Evolutionary conservation across 2,797 vertebrate genomes (phyloP), one percentile per base, ranked within the genome.

Genomic region (Lacerta bilineata): DNA sequence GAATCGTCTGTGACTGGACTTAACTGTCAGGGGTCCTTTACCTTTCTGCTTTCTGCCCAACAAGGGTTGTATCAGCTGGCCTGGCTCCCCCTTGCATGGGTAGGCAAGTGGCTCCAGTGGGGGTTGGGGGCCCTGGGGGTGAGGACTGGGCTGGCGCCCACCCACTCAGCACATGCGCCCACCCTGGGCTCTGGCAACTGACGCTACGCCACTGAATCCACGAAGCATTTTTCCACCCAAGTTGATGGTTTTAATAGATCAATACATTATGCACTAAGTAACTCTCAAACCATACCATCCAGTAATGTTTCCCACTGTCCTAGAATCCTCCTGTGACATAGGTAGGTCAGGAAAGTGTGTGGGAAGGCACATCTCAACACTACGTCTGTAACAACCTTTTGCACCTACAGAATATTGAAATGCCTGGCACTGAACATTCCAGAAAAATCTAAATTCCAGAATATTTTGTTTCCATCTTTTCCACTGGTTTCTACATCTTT

Each of bases 401-500:
- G n/a, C 13, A 25, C 13, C 25, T 72, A 25, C n/a, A 33, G 25
- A 8, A 72, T n/a, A 50, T 55, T 55, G 23, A 18, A 72, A 55
- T 33, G 1, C 4, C 29, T 72, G 11, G 1, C 23, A 2, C 33
- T 75, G 55, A 43, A 64, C 25, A 29, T 55, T 69, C 8, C 55
- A 91, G 80, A 87, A 92, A 88, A 80, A 15, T 43, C 27, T 69
- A 33, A 18, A 87, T 69, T 55, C 83, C 71, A 84, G 4, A 86
- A 81, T 18, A 86, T 90, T 94, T 88, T 89, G 46, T n/a, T 20
- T 80, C 87, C 71, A 17, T 39, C 46, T 84, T 81, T 89, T 92
- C 50, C 84, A 85, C 29, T 55, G 78, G 80, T 80, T 93, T 92
- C 87, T 86, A 95, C 90, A 93, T 90, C 85, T 93, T 86, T 88